phyloP scores from a whole-genome alignment of 2,888 invertebrate genomes.

The Leucophenga montana region DNA sequence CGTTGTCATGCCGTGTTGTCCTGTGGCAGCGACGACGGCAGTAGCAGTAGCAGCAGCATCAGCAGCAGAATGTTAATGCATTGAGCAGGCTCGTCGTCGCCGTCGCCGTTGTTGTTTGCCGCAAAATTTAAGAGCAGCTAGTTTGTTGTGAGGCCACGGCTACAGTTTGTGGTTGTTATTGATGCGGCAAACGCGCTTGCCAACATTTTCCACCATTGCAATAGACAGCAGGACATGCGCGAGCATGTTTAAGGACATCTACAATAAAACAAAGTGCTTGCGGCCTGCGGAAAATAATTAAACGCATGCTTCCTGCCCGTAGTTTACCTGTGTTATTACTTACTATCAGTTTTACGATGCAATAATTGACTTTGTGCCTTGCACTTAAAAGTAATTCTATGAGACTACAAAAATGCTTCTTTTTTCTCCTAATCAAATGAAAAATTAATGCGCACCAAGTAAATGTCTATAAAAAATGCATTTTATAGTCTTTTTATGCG shows the following conservation, averaged over 20 bases:
- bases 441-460: constrained; percentile 65
- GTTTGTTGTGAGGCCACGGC: constrained; percentile 25
- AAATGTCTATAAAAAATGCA: constrained; percentile 44
- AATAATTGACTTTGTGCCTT: constrained; percentile 36
- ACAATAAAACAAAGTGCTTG: neutral
- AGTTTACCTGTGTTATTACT: too few species aligned
- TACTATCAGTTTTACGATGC: constrained; percentile 45
- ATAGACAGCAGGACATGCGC: neutral
- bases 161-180: constrained; percentile 25
- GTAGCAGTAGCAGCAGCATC: too few species aligned
- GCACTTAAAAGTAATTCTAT: constrained; percentile 48
- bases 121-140: too few species aligned
- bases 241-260: neutral
- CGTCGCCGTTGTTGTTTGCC: too few species aligned
- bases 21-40: too few species aligned
- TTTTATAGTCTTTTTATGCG: neutral
- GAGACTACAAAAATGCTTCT: constrained; percentile 25
- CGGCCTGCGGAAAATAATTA: constrained; percentile 55
- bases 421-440: constrained; percentile 51
- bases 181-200: neutral
- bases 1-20: too few species aligned
- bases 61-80: too few species aligned
- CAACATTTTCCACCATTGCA: neutral
- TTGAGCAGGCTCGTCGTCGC: too few species aligned
- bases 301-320: constrained; percentile 39